phyloP scores from a whole-genome alignment of 2,797 vertebrate genomes.

The Moxostoma hubbsi region DNA sequence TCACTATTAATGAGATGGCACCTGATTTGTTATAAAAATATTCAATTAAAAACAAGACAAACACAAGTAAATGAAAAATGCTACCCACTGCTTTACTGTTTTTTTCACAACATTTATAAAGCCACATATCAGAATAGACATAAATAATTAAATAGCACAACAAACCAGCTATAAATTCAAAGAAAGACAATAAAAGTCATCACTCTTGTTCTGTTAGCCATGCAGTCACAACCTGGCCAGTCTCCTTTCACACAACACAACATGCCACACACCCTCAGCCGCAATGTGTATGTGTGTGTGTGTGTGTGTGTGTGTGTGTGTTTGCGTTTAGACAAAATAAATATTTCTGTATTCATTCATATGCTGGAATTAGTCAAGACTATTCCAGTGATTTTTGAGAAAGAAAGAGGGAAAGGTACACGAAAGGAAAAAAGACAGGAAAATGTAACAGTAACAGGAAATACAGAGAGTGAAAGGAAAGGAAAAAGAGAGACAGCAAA shows the following conservation, averaged over 20 bases:
- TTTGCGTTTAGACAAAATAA: background rate
- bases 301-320: background rate
- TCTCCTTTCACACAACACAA: slow-evolving; percentile 16
- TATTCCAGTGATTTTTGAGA: background rate
- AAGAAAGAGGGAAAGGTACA: no score
- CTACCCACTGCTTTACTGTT: slow-evolving; percentile 1
- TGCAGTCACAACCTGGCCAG: slow-evolving; percentile 13
- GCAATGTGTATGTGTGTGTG: slow-evolving; percentile 17
- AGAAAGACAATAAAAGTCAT: slow-evolving; percentile 7
- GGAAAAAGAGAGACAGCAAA: no score
- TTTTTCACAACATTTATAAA: background rate
- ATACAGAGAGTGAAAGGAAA: no score
- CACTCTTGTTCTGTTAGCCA: slow-evolving; percentile 1
- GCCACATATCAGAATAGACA: slow-evolving; percentile 13
- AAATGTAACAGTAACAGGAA: no score
- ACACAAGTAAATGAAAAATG: background rate
- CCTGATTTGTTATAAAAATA: background rate
- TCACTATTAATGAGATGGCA: background rate
- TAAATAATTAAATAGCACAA: background rate
- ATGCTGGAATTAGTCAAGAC: background rate
- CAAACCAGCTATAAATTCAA: slow-evolving; percentile 20
- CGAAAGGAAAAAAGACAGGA: no score
- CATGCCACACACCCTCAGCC: slow-evolving; percentile 34
- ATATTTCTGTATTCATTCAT: background rate
- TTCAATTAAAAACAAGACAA: background rate